Base-by-base conservation (phyloP, 2,113 vertebrate species). In the Heterocephalus glaber region DNA sequence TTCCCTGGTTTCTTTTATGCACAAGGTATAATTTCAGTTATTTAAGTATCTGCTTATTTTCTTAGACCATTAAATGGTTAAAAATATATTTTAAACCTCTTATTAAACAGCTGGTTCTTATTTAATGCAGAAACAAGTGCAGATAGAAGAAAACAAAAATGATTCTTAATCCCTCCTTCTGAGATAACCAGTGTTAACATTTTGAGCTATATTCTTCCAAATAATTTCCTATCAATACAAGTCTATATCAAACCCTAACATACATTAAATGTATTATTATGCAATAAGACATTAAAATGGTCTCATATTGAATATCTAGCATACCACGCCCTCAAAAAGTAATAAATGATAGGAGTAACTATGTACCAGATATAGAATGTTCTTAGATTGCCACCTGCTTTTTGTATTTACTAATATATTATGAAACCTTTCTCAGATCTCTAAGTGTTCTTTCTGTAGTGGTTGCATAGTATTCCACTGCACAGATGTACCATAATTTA, bases 121-220 rank as follows among this genome's bases (percentile, higher is more conserved):
- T 81, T 90, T 20, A 56, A 44, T 93, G 33, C n/a, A 89, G 90
- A 93, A 83, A 90, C 33, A 90, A 61, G 76, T 54, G n/a, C 5
- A 35, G 41, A 84, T 7, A 92, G 54, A 92, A 92, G 52, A 92
- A 95, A 86, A 70, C n/a, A 86, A 85, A 91, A 83, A 95, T 54
- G 49, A 28, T 94, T 47, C 93, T 35, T 54, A 85, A 61, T 58
- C 30, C 7, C 9, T 16, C 10, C 11, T 81, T 41, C 24, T 35
- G 61, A 90, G 20, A 92, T 47, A 92, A 95, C 49, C 81, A 87
- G 41, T 24, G n/a, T 74, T 61, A 87, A 87, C 33, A 44, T 66
- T 90, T 44, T 33, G 17, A 92, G 52, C 30, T 76, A 41, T 11
- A 56, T 44, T 65, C 72, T 88, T 68, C 77, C 41, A 94, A 94